Base-by-base conservation (phyloP, 2,113 vertebrate genomes). In the Xenopus borealis region DNA sequence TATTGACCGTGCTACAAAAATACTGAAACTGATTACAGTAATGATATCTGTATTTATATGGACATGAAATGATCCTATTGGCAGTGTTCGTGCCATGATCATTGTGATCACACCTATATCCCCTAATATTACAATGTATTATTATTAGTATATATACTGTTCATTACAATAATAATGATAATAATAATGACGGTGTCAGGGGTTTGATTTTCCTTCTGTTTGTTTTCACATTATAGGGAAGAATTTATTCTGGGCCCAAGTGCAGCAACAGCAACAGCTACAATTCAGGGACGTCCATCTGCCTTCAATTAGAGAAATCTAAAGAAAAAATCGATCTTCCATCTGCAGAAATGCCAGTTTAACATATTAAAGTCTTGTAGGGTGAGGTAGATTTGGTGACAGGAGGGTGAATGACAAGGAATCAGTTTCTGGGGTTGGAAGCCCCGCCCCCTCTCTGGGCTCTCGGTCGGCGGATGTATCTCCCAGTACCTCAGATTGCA, bases 331-430 rank as follows among this genome's bases (percentile, higher is more conserved):
- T 98, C 94, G 95, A 96, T 97, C 93, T 94, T 93, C 93, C 92
- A 94, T 95, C 93, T 94, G 93, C 94, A 95, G 91, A 90, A 93
- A 94, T 93, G 91, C 92, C 92, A 91, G 86, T 89, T 96, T 94
- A 96, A 97, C 94, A 94, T 95, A 96, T 95, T 93, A 94, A 91
- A 95, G 93, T 94, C 94, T 94, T 93, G 93, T 95, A 94, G 95
- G 90, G 89, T 92, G 94, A 92, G 93, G 93, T 89, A 94, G 94
- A 95, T 95, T 92, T 92, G 92, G 93, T 94, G 93, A 95, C 93
- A 94, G 93, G 92, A 86, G 88, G 90, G 89, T n/a, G 92, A 94
- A 94, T 96, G 92, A 94, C 91, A 93, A 93, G 93, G 92, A 94
- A 95, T 94, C 92, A 92, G 89, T 92, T 91, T 90, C 89, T 94